These are phyloP conservation scores for Bradypodion ventrale DNA, from an alignment of 2,797 vertebrate genomes.

Conservation along the genomic window DNA sequence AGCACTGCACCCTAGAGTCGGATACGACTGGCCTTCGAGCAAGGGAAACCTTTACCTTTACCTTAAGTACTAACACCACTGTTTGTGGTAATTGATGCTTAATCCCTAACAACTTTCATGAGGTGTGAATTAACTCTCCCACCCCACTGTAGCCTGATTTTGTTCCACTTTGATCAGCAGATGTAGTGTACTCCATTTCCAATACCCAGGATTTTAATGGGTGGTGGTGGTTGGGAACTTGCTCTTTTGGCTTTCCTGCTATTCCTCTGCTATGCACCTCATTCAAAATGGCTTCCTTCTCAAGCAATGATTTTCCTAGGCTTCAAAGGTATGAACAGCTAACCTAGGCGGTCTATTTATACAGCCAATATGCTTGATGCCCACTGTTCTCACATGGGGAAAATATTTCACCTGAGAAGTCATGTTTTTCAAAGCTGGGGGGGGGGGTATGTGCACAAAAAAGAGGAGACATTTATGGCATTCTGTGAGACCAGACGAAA, in stretches of 20 bases:
- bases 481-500: slow-evolving; percentile 57
- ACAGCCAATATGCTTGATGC: too few species aligned
- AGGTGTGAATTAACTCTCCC: slow-evolving; percentile 26
- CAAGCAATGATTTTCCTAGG: too few species aligned
- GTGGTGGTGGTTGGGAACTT: too few species aligned
- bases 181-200: not conserved
- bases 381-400: too few species aligned
- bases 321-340: too few species aligned
- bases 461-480: slow-evolving; percentile 53
- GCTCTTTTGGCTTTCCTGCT: too few species aligned
- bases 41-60: too few species aligned
- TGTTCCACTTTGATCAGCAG: slow-evolving; percentile 24
- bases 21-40: too few species aligned
- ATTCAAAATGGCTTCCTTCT: too few species aligned
- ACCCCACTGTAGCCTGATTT: not conserved
- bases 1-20: too few species aligned
- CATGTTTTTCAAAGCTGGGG: slow-evolving; percentile 11
- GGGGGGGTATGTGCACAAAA: slow-evolving; percentile 20
- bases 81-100: slow-evolving; percentile 27
- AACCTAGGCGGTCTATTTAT: too few species aligned
- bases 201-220: not conserved
- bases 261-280: too few species aligned
- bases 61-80: slow-evolving; percentile 11
- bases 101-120: slow-evolving; percentile 40
- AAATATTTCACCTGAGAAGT: slow-evolving; percentile 42